Conservation (phyloP, 53 echinoderm and acorn worm species). For the Stichopus horrens region DNA sequence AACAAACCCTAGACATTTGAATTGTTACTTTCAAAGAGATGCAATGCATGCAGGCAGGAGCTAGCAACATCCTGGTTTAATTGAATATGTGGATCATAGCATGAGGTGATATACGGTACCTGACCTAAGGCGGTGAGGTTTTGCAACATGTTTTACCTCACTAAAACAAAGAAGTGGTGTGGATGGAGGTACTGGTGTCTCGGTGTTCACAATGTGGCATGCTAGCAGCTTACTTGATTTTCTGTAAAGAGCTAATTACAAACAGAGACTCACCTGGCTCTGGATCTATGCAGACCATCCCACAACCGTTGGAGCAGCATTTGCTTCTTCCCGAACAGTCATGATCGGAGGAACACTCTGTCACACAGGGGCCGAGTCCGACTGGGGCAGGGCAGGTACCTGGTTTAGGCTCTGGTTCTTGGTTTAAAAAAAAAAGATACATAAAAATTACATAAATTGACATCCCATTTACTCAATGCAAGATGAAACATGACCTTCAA, state of each 20-base stretch:
- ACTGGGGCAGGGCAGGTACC: slow-evolving; percentile 49
- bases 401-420: slow-evolving; percentile 28
- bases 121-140: no score
- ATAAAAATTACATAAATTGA: neutral
- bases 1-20: no score
- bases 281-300: slow-evolving; percentile 47
- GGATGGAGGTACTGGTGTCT: no score
- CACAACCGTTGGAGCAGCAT: slow-evolving; percentile 67
- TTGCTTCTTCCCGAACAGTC: slow-evolving; percentile 45
- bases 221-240: no score
- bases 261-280: slow-evolving; percentile 34
- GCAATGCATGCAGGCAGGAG: no score
- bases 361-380: slow-evolving; percentile 50
- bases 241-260: neutral
- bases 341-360: slow-evolving; percentile 49
- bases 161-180: no score
- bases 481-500: neutral
- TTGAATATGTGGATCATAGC: no score
- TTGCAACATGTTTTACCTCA: no score
- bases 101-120: no score
- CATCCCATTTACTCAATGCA: neutral
- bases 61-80: no score
- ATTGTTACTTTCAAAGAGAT: no score
- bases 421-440: neutral
- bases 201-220: no score